phyloP scores from a whole-genome alignment of 1,140 invertebrate species.

The Dolichoris vasculosae region DNA sequence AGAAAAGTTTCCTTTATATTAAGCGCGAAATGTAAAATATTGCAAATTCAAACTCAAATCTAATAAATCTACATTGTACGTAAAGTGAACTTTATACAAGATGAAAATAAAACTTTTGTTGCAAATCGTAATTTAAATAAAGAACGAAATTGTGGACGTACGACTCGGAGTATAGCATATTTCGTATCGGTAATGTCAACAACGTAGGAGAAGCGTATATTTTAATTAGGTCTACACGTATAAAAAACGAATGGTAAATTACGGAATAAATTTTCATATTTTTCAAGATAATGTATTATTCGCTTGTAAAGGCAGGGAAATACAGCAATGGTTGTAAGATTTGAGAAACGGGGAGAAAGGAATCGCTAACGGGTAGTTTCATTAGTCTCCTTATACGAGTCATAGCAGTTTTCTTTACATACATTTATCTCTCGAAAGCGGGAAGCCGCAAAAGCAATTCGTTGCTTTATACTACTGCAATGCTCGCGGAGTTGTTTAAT shows the following conservation, averaged over 20 bases:
- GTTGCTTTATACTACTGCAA: constrained; percentile 11
- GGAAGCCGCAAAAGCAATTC: constrained; percentile 14
- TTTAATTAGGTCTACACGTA: constrained; percentile 62
- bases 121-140: neutral
- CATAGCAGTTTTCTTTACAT: constrained; percentile 1
- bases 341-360: neutral
- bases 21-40: too few relatives aligned
- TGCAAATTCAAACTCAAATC: too few relatives aligned
- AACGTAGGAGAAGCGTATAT: constrained; percentile 51
- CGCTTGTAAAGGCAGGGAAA: neutral
- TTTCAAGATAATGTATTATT: neutral
- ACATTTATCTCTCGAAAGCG: constrained; percentile 21
- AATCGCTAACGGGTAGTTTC: constrained; percentile 7
- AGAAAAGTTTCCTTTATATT: too few relatives aligned
- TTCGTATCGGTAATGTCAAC: neutral
- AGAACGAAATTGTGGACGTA: neutral
- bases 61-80: neutral
- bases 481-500: constrained; percentile 1
- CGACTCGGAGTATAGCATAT: neutral
- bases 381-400: constrained; percentile 10
- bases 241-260: neutral
- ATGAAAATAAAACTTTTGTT: neutral
- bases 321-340: neutral
- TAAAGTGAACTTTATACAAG: too few relatives aligned
- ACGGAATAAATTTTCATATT: neutral